Evolutionary conservation across 2,797 vertebrate species (phyloP).

Genomic region (Austrolebias charrua): DNA sequence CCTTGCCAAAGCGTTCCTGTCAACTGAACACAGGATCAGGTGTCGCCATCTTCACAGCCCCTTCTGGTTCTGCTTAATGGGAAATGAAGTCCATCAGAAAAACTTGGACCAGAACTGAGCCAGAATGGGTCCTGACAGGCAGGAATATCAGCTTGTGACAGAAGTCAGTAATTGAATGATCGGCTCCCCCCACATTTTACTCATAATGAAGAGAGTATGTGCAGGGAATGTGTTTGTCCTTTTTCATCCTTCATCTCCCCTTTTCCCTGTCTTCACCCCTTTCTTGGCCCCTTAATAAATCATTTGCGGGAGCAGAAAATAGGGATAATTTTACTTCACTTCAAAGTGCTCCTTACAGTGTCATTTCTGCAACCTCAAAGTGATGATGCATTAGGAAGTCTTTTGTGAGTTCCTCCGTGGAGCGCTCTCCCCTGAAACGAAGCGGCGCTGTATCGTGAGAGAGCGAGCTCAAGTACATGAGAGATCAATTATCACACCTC

Average conservation of each 20-base stretch:
- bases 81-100: conserved; percentile 84
- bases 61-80: conserved; percentile 86
- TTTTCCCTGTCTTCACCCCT: conserved; percentile 44
- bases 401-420: conserved; percentile 53
- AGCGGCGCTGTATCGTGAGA: conserved; percentile 73
- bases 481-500: conserved; percentile 84
- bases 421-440: conserved; percentile 68
- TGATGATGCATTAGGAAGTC: conserved; percentile 73
- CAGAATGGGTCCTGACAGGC: conserved; percentile 86
- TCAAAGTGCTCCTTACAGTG: conserved; percentile 79
- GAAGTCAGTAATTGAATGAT: conserved; percentile 87
- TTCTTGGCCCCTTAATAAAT: conserved; percentile 74
- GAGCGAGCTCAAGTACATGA: conserved; percentile 72
- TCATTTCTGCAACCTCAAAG: conserved; percentile 80
- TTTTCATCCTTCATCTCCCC: conserved; percentile 69
- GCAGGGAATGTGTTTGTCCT: conserved; percentile 84
- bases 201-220: conserved; percentile 88
- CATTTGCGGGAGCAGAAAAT: conserved; percentile 72
- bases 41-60: conserved; percentile 82
- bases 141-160: conserved; percentile 86
- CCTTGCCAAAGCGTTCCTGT: conserved; percentile 67
- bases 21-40: conserved; percentile 82
- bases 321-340: conserved; percentile 78
- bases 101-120: conserved; percentile 81
- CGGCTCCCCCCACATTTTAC: conserved; percentile 53